Percentiles rank a stretch among this genome's conserved stretches.
Conservation (phyloP, 2,797 vertebrate species). For the Nothura maculosa region DNA sequence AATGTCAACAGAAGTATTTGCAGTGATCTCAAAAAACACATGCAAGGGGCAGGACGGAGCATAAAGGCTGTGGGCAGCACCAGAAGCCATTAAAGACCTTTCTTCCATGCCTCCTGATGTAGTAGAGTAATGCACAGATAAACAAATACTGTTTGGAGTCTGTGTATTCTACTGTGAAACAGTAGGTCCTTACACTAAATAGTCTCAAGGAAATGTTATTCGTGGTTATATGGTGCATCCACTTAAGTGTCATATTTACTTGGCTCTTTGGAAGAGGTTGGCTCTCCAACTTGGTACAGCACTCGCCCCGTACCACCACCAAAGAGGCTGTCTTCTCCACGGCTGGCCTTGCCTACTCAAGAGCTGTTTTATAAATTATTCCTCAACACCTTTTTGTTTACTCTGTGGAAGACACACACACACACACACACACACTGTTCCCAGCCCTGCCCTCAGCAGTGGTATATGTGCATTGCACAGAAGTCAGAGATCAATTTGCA, state of each 20-base stretch:
- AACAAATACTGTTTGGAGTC: neutral
- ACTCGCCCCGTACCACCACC: neutral
- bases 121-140: neutral
- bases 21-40: neutral
- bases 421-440: rapidly evolving
- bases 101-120: neutral
- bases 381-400: neutral
- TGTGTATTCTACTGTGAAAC: neutral
- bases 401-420: neutral
- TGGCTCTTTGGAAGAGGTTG: rapidly evolving
- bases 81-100: neutral
- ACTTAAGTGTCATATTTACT: neutral
- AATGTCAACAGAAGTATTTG: neutral
- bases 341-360: neutral
- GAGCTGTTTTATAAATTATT: neutral
- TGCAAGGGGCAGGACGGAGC: neutral
- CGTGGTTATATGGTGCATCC: neutral
- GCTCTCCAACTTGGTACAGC: neutral
- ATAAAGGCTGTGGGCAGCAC: neutral
- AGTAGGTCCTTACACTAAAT: neutral
- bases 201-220: neutral
- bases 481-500: neutral
- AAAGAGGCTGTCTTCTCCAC: neutral
- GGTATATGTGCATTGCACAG: neutral
- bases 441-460: neutral